Evolutionary conservation across 2,113 vertebrate genomes (phyloP), one percentile per base, ranked within the genome.

Genomic region (Gopherus evgoodei): DNA sequence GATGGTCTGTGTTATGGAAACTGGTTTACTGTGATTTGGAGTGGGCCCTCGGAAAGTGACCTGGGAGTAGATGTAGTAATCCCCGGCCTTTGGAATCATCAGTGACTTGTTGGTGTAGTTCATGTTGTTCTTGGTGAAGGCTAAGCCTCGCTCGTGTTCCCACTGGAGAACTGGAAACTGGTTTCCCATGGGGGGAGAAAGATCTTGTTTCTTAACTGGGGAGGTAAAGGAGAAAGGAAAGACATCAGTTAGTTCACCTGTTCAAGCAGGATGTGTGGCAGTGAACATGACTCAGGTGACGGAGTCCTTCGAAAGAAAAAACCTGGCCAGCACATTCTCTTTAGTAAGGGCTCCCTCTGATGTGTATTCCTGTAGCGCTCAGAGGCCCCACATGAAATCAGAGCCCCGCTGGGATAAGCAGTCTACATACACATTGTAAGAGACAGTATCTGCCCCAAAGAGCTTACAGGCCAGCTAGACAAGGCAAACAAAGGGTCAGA

Each of bases 61-160:
- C 97, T 98, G 98, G 3, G 98, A 98, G 54, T 98, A 98, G 87
- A 98, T 96, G 50, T 98, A 98, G 91, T 98, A 98, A 81, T 98
- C 97, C 90, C 98, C 98, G 0, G 96, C 80, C n/a, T 97, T 96
- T 1, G 98, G 98, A 78, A 98, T 97, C 95, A 98, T 91, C 94
- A 98, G 96, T 27, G 97, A 94, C 56, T 93, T 98, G 86, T 98
- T 98, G 95, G 94, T 97, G 11, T 98, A 98, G 8, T 65, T 98
- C 97, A 98, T 96, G 91, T 97, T 96, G 93, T 98, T 98, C 96
- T 98, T 98, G 89, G 97, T 98, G 91, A 98, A 98, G 75, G 98
- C 98, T 94, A 98, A 89, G 82, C 98, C 98, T 54, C 92, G 86
- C 47, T 97, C 89, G 84, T 98, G 96, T 65, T 98, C 98, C 98